phyloP scores from a whole-genome alignment of 2,113 vertebrate genomes.

The Suncus etruscus region DNA sequence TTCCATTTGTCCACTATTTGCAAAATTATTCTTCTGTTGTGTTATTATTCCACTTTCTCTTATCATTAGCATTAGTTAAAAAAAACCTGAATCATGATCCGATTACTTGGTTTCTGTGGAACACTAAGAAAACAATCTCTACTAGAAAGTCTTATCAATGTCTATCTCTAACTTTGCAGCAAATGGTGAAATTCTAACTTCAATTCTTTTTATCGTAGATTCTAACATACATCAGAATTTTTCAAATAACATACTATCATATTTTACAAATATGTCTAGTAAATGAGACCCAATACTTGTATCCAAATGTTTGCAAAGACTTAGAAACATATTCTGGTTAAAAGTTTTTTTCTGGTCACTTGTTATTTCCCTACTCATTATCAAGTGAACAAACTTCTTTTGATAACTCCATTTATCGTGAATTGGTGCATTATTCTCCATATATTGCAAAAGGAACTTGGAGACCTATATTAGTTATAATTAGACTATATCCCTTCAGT shows the following conservation, averaged over 20 bases:
- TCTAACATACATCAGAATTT: background rate
- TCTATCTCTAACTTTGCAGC: background rate
- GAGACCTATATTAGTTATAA: background rate
- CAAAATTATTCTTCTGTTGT: background rate
- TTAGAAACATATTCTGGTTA: background rate
- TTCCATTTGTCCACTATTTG: background rate
- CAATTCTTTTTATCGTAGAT: background rate
- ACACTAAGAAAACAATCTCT: background rate
- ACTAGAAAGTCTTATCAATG: background rate
- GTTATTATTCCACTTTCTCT: background rate
- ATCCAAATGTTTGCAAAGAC: background rate
- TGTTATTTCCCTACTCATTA: background rate
- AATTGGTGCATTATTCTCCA: background rate
- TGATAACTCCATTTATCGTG: background rate
- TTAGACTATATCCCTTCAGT: background rate
- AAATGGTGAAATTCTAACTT: too few relatives aligned
- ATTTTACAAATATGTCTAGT: background rate
- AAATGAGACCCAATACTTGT: background rate
- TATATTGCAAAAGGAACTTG: background rate
- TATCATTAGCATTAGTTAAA: background rate
- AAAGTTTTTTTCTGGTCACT: background rate
- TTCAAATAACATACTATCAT: background rate
- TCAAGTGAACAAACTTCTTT: background rate
- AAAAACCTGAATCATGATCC: background rate
- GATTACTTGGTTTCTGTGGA: background rate